Evolutionary conservation across 2,797 vertebrate genomes (phyloP), one percentile per base, ranked within the genome.

Genomic region (Notolabrus celidotus): DNA sequence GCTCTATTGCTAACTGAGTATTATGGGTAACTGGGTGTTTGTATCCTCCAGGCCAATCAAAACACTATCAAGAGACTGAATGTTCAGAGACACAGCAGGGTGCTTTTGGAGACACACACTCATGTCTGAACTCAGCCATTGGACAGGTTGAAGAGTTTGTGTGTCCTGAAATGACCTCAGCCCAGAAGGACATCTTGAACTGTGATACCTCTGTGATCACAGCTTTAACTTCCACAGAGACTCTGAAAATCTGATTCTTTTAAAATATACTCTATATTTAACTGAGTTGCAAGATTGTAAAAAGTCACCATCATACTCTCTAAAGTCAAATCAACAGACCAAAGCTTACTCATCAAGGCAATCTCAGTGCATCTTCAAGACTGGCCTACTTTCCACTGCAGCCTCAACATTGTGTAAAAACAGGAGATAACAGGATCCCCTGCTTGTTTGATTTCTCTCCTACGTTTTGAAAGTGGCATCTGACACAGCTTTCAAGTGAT

Each of bases 101-200:
- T 5, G 56, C 31, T 33, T 43, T 42, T 46, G 27, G 17, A 66
- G 0, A 46, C 33, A 53, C 31, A 54, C 22, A 17, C 47, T 45
- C 29, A 39, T 20, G 45, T 27, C 43, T 27, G 16, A 16, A 39
- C 23, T 20, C 14, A 55, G 19, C 7, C 45, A 50, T 7, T 45
- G n/a, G 17, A 60, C 54, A 12, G 11, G 10, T 29, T 8, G 8
- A 16, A 71, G 23, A 59, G 29, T 17, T 46, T 1, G 52, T 27
- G 27, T 77, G 65, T 80, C 71, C 80, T 74, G 20, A 60, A 27
- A 34, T 33, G 27, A 65, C 51, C 55, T 74, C 53, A 71, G 42
- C 38, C 15, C 20, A 50, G 23, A 27, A 52, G 8, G 59, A 39
- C 46, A 43, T 12, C 16, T 59, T 50, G 33, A 43, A 64, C 49